phyloP scores from a whole-genome alignment of 2,797 vertebrate species.

The Hapalemur alaotrensis region DNA sequence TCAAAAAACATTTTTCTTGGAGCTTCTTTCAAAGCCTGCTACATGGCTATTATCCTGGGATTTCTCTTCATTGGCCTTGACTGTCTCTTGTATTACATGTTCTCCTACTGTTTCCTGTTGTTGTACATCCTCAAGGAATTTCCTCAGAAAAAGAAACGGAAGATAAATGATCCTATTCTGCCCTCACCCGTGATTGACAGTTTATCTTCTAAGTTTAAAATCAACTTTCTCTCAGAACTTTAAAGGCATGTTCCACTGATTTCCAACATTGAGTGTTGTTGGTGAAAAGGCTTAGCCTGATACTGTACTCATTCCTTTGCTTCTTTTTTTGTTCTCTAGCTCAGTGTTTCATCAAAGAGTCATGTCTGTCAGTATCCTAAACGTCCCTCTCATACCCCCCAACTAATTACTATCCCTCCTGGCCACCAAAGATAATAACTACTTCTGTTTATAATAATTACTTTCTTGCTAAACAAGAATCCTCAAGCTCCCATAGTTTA shows the following conservation, averaged over 20 bases:
- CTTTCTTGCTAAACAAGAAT: background rate
- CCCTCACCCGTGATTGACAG: background rate
- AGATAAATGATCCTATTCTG: background rate
- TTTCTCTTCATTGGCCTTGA: background rate
- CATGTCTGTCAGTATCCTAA: background rate
- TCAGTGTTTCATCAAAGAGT: background rate
- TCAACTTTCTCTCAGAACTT: background rate
- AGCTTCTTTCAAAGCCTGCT: background rate
- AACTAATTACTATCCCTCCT: background rate
- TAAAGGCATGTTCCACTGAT: background rate
- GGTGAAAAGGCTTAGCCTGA: background rate
- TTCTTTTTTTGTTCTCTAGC: background rate
- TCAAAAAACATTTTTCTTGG: background rate
- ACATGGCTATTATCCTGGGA: background rate
- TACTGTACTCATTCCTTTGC: background rate
- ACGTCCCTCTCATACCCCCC: background rate
- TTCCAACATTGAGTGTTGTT: background rate
- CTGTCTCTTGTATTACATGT: background rate
- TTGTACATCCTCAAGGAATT: background rate
- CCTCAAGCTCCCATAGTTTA: background rate
- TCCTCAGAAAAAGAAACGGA: background rate
- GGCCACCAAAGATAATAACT: background rate
- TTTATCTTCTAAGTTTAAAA: conserved; percentile 24
- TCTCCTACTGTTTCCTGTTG: background rate
- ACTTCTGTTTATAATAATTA: background rate